phyloP scores from a whole-genome alignment of 2,888 invertebrate genomes.

The Thera obeliscata region DNA sequence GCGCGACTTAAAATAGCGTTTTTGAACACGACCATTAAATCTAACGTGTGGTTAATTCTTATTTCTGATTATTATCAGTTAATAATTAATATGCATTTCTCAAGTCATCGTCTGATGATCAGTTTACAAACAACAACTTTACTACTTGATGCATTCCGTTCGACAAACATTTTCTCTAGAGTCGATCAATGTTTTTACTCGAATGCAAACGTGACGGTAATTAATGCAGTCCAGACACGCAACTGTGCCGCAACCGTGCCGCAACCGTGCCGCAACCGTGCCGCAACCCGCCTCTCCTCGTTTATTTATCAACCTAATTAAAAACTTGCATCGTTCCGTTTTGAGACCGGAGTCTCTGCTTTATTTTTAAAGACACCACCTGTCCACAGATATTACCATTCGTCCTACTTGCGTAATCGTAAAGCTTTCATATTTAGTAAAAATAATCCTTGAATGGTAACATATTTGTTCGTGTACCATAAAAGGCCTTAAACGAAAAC shows the following conservation, averaged over 20 bases:
- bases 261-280: constrained; percentile 15
- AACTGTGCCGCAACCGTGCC: constrained; percentile 14
- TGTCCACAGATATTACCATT: constrained; percentile 30
- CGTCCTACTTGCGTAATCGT: constrained; percentile 52
- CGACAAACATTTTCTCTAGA: constrained; percentile 28
- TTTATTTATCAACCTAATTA: constrained; percentile 15
- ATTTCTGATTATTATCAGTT: constrained; percentile 5
- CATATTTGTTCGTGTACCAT: constrained; percentile 68
- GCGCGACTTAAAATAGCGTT: constrained; percentile 5
- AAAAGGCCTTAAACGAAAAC: constrained; percentile 79
- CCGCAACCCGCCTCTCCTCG: not conserved
- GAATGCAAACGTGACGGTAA: constrained; percentile 17
- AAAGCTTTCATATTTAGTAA: constrained; percentile 56
- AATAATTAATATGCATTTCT: constrained; percentile 23
- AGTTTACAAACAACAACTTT: not conserved
- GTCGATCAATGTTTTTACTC: constrained; percentile 22
- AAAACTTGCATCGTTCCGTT: constrained; percentile 12
- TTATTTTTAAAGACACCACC: constrained; percentile 1
- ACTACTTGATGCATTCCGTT: constrained; percentile 31
- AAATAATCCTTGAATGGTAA: constrained; percentile 72
- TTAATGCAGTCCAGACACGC: constrained; percentile 27
- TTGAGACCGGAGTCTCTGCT: not conserved
- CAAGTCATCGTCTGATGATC: constrained; percentile 37
- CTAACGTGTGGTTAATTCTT: not conserved
- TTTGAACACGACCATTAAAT: constrained; percentile 1